phyloP scores from a whole-genome alignment of 2,888 invertebrate genomes.

The Polia nebulosa region DNA sequence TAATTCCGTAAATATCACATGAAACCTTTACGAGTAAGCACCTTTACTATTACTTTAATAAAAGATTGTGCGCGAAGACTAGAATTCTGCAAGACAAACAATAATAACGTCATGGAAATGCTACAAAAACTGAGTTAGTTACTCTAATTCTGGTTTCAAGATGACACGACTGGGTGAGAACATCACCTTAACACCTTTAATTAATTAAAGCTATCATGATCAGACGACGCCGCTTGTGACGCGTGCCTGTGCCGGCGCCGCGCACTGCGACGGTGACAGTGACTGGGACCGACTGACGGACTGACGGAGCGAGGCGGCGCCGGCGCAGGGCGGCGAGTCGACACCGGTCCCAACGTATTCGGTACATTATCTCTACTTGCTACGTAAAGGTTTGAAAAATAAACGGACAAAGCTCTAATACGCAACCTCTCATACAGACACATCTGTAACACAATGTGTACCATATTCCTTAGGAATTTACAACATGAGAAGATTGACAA shows the following conservation, averaged over 20 bases:
- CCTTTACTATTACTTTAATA: slow-evolving; percentile 79
- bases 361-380: slow-evolving; percentile 64
- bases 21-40: slow-evolving; percentile 87
- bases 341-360: slow-evolving; percentile 57
- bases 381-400: slow-evolving; percentile 69
- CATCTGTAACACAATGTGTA: slow-evolving; percentile 58
- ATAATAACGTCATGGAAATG: slow-evolving; percentile 82
- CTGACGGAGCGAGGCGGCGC: slow-evolving; percentile 10
- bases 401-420: slow-evolving; percentile 62
- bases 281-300: too few species aligned
- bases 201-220: slow-evolving; percentile 84
- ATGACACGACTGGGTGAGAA: slow-evolving; percentile 61
- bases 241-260: slow-evolving; percentile 22
- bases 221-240: slow-evolving; percentile 73
- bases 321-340: slow-evolving; percentile 14
- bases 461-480: slow-evolving; percentile 63
- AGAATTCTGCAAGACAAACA: slow-evolving; percentile 84
- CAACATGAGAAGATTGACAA: slow-evolving; percentile 66
- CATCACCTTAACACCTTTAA: slow-evolving; percentile 70
- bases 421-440: slow-evolving; percentile 53
- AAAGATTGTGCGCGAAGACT: slow-evolving; percentile 89
- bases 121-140: slow-evolving; percentile 70
- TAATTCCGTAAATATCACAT: slow-evolving; percentile 84
- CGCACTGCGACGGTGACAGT: too few species aligned
- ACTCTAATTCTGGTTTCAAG: slow-evolving; percentile 57